Conservation (phyloP, 2,888 invertebrate species). For the Calameuta idolon region DNA sequence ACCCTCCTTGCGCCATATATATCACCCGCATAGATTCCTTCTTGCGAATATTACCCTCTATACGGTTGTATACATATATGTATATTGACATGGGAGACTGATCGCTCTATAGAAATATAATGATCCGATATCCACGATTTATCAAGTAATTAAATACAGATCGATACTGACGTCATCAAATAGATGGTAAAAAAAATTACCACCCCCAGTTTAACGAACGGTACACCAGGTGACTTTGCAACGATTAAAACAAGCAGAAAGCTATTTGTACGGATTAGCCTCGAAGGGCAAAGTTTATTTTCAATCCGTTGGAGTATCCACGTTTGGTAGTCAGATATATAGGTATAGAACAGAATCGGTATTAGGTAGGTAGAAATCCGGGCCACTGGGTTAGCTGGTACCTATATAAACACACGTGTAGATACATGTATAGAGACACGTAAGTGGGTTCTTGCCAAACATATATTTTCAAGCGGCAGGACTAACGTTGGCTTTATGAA, state of each 20-base stretch:
- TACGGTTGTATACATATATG: neutral
- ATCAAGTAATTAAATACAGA: neutral
- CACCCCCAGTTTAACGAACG: neutral
- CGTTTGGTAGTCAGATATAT: neutral
- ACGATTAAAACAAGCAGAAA: slow-evolving; percentile 39
- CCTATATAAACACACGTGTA: neutral
- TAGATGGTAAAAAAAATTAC: neutral
- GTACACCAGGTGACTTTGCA: neutral
- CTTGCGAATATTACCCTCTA: neutral
- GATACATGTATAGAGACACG: neutral
- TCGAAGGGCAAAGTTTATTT: slow-evolving; percentile 50
- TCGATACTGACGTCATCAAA: neutral
- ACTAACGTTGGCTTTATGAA: slow-evolving; percentile 56
- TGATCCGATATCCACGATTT: neutral
- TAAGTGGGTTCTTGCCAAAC: slow-evolving; percentile 14
- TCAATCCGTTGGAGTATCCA: slow-evolving; percentile 48
- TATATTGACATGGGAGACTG: neutral
- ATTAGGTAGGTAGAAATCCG: neutral
- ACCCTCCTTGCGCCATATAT: neutral
- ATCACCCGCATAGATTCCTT: neutral
- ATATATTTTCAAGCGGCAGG: slow-evolving; percentile 27
- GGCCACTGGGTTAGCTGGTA: neutral
- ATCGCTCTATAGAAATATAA: neutral
- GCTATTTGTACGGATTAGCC: slow-evolving; percentile 52
- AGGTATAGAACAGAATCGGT: neutral